Conservation (phyloP, 1,140 invertebrate species). For the Dolichoris vasculosae region DNA sequence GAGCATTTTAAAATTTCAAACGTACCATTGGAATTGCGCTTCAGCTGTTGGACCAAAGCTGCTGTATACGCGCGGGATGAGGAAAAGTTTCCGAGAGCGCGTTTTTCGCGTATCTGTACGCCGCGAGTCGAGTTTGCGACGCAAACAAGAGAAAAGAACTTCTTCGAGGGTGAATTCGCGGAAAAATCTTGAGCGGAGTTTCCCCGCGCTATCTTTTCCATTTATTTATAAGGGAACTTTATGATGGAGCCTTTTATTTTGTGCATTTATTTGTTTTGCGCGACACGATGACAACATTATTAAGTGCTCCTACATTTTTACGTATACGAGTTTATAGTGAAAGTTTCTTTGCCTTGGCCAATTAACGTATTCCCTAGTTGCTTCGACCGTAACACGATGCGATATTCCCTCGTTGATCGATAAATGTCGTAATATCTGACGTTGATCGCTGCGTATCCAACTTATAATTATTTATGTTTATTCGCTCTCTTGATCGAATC, state of each 20-base stretch:
- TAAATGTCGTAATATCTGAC: too few relatives aligned
- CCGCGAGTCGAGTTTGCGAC: background rate
- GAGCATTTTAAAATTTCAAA: conserved; percentile 31
- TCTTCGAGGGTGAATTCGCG: background rate
- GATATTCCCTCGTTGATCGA: too few relatives aligned
- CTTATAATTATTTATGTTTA: too few relatives aligned
- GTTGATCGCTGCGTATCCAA: too few relatives aligned
- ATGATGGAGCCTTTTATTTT: background rate
- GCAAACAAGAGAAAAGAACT: conserved; percentile 38
- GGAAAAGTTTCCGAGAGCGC: background rate
- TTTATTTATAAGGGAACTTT: background rate
- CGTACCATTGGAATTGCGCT: background rate
- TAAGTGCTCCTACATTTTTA: background rate
- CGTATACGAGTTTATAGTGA: too few relatives aligned
- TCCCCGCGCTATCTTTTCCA: background rate
- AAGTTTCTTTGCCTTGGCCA: too few relatives aligned
- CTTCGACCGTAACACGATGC: too few relatives aligned
- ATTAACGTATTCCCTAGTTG: too few relatives aligned
- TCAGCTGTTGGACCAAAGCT: background rate
- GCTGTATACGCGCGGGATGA: background rate
- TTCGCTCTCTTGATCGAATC: too few relatives aligned
- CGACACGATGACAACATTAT: background rate
- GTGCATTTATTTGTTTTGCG: background rate
- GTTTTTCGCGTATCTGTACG: conserved; percentile 29
- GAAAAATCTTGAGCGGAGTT: conserved; percentile 4